Evolutionary conservation across 2,888 invertebrate species (phyloP).

Genomic region (Lepidonotus clava): DNA sequence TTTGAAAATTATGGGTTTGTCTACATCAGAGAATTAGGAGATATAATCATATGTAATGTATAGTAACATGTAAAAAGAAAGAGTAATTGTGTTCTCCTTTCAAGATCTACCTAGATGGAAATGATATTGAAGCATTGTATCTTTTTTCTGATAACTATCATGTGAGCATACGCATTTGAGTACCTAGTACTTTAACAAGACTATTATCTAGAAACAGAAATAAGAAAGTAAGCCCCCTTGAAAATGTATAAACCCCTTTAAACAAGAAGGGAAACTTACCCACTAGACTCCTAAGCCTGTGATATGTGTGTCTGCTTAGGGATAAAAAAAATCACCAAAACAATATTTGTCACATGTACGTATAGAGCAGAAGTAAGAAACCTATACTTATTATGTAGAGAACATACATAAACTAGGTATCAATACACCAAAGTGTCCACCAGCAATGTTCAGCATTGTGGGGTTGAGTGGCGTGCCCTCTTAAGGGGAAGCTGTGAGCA

Average conservation of each 20-base stretch:
- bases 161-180: not conserved
- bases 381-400: not conserved
- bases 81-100: too few relatives aligned
- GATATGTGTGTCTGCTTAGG: conserved; percentile 43
- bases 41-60: too few relatives aligned
- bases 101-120: too few relatives aligned
- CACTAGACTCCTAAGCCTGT: conserved; percentile 36
- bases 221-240: not conserved
- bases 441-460: too few relatives aligned
- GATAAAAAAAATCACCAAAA: not conserved
- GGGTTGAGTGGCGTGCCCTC: not conserved
- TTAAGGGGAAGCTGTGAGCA: not conserved
- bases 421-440: not conserved
- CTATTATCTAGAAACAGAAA: not conserved
- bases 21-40: too few relatives aligned
- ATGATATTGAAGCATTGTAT: not conserved
- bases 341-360: not conserved
- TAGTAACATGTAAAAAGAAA: too few relatives aligned
- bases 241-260: not conserved
- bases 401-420: not conserved
- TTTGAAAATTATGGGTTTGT: too few relatives aligned
- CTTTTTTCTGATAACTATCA: not conserved
- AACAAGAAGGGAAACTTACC: not conserved
- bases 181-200: not conserved
- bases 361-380: not conserved